phyloP scores from a whole-genome alignment of 2,888 invertebrate genomes.

The Invenusta paracnida region DNA sequence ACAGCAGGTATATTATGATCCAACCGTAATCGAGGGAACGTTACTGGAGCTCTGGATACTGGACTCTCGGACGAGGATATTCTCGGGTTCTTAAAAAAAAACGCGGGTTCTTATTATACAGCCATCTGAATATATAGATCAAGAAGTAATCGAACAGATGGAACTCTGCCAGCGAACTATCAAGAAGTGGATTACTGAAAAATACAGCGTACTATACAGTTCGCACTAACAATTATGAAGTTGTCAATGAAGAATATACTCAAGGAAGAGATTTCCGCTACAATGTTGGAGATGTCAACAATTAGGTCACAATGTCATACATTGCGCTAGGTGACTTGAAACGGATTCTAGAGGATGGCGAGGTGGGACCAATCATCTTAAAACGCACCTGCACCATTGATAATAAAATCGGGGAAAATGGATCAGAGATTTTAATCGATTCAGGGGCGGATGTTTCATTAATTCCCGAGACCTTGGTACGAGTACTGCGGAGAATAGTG shows the following conservation, averaged over 20 bases:
- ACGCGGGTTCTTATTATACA: neutral
- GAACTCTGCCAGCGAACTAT: too few species aligned
- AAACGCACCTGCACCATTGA: neutral
- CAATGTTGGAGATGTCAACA: neutral
- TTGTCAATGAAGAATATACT: too few species aligned
- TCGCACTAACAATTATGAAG: too few species aligned
- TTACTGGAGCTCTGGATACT: neutral
- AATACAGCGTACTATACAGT: too few species aligned
- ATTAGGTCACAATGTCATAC: neutral
- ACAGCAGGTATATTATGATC: neutral
- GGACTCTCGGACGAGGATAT: neutral
- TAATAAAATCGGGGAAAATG: neutral
- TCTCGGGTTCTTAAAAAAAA: too few species aligned
- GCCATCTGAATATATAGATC: neutral
- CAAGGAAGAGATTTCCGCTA: too few species aligned
- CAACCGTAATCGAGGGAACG: neutral
- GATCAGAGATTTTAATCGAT: neutral
- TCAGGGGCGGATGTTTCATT: neutral
- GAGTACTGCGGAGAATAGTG: neutral
- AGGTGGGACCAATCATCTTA: neutral
- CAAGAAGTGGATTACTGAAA: too few species aligned
- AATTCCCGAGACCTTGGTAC: neutral
- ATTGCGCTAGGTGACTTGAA: neutral
- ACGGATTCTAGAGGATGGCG: neutral
- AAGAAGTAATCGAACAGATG: too few species aligned